Conservation (phyloP, 2,113 vertebrate genomes). For the Daubentonia madagascariensis region DNA sequence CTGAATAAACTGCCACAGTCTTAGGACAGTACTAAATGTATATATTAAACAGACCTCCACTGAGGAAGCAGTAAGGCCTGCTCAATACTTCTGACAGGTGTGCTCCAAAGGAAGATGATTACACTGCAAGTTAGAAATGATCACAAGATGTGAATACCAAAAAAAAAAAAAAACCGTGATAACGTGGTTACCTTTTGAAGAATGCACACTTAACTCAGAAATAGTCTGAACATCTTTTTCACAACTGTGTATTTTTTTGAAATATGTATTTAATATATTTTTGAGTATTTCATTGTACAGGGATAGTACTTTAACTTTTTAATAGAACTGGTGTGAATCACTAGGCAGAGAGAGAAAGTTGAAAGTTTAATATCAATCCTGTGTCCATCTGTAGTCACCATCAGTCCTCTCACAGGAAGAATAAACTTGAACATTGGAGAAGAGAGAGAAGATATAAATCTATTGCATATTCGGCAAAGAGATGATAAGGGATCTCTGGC, state of each 20-base stretch:
- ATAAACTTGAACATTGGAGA: neutral
- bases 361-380: neutral
- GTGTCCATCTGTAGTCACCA: neutral
- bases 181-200: neutral
- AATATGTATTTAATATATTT: constrained; percentile 64
- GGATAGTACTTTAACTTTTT: neutral
- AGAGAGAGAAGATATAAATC: neutral
- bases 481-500: neutral
- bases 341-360: neutral
- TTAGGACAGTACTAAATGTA: neutral
- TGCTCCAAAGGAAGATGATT: neutral
- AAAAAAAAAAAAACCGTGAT: constrained; percentile 45
- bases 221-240: neutral
- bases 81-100: neutral
- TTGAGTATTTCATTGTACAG: constrained; percentile 42
- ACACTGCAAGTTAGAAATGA: neutral
- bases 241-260: constrained; percentile 12
- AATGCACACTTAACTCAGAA: neutral
- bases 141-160: neutral
- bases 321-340: neutral
- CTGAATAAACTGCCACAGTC: neutral
- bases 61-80: neutral
- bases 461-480: neutral
- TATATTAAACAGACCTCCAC: neutral
- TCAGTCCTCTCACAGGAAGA: neutral